Evolutionary conservation across 2,113 vertebrate species (phyloP), one percentile per base, ranked within the genome.

Genomic region (Rafetus swinhoei): DNA sequence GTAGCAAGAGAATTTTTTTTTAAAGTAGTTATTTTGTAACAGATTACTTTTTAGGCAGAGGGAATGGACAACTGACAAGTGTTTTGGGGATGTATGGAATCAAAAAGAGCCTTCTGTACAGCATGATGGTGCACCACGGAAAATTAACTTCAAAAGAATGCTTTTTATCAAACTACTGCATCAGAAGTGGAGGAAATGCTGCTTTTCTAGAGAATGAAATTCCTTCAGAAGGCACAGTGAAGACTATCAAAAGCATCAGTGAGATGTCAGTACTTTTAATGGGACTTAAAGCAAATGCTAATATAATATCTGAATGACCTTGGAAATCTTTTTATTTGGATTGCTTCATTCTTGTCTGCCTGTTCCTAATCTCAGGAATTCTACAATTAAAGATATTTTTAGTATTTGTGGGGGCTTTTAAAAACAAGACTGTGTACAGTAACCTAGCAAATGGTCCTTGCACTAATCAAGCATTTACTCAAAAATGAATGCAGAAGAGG

Each of bases 71-170:
- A 93, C 93, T 32, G 95, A 90, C 82, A 72, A 95, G 81, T 89
- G 62, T 92, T 95, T 88, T 90, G 96, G 97, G 95, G 92, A 87
- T 97, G 62, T 95, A 93, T 56, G 90, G 94, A 97, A 97, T 84
- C 84, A n/a, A 3, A 94, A 87, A 95, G 96, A 97, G 97, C 96
- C 96, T 93, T 82, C 92, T 91, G 79, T 93, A 81, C 95, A 25
- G 93, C 92, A 91, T 92, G 96, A 87, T 11, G 25, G 81, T 97
- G 95, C 94, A 62, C 82, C 8, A 0, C 81, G 95, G 96, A 93
- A 97, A 95, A 97, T 91, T 92, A 97, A 98, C 98, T 98, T 98
- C 96, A 12, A 96, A 96, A 97, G 97, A 97, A 97, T 85, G 96
- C 89, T 96, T 97, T 95, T 91, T 93, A 21, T 85, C 87, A 79